These are phyloP conservation scores for Meleagris gallopavo DNA, from an alignment of 2,113 vertebrate genomes.

Conservation along the genomic window DNA sequence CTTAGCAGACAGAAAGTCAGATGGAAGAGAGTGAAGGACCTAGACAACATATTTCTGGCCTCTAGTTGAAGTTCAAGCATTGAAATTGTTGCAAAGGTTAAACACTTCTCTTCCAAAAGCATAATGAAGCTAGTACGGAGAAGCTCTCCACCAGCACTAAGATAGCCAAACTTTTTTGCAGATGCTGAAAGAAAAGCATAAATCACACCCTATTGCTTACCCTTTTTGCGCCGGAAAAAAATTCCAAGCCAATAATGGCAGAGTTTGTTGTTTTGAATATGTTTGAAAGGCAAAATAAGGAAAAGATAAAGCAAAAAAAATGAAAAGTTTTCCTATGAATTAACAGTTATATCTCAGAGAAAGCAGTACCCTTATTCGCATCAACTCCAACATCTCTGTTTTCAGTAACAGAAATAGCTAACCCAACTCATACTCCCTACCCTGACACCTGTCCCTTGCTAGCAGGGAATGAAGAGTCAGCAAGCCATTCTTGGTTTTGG, in stretches of 20 bases:
- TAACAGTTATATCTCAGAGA: neutral
- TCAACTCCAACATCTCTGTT: neutral
- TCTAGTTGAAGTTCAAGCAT: neutral
- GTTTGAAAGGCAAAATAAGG: neutral
- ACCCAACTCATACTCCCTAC: neutral
- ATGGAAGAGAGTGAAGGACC: neutral
- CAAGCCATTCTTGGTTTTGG: neutral
- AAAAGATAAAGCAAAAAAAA: neutral
- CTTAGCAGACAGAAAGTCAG: neutral
- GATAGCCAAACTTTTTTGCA: neutral
- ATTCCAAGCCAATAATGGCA: neutral
- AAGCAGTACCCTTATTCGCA: neutral
- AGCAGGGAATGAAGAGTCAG: neutral
- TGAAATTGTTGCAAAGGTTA: neutral
- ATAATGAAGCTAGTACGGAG: neutral
- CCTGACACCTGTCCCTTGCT: neutral
- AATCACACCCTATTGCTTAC: neutral
- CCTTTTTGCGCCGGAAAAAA: neutral
- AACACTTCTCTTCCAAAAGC: neutral
- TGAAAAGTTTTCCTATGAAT: neutral
- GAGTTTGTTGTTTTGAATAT: neutral
- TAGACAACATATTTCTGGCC: neutral
- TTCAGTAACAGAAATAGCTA: neutral
- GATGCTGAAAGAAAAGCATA: neutral
- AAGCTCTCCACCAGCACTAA: neutral